These are phyloP conservation scores for Hyperoodon ampullatus DNA, from an alignment of 2,113 vertebrate species.

Conservation along the genomic window DNA sequence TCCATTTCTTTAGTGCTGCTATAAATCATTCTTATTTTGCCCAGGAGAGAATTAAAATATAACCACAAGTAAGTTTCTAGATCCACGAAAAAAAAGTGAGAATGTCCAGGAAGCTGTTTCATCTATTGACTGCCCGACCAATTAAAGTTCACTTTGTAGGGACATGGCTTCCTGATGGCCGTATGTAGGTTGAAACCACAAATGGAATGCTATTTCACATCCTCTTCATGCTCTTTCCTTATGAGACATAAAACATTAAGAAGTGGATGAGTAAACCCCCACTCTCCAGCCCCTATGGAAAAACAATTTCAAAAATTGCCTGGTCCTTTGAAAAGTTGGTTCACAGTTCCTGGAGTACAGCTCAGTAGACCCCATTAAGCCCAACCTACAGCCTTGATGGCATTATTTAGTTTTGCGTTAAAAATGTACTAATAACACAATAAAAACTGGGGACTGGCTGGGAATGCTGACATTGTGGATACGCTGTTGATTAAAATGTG, in stretches of 20 bases:
- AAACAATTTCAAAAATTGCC: constrained; percentile 54
- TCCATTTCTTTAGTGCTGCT: background rate
- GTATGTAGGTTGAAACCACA: background rate
- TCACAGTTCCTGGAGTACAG: background rate
- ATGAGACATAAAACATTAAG: background rate
- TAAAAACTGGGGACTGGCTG: constrained; percentile 7
- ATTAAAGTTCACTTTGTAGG: background rate
- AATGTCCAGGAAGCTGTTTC: background rate
- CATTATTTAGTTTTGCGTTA: constrained; percentile 49
- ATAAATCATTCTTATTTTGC: background rate
- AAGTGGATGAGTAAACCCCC: background rate
- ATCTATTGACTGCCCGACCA: background rate
- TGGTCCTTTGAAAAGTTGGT: constrained; percentile 48
- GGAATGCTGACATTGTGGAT: background rate
- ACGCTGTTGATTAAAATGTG: background rate
- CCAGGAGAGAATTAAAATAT: background rate
- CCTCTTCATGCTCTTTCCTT: background rate
- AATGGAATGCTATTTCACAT: background rate
- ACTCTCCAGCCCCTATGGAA: background rate
- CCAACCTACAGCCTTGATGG: constrained; percentile 29
- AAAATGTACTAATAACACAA: constrained; percentile 9
- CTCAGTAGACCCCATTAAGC: background rate
- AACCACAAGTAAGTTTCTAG: background rate
- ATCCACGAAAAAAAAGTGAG: background rate
- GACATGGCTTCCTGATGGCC: background rate